Evolutionary conservation across 2,888 invertebrate species (phyloP), one percentile per base, ranked within the genome.

Genomic region (Drosophila fungiperda): DNA sequence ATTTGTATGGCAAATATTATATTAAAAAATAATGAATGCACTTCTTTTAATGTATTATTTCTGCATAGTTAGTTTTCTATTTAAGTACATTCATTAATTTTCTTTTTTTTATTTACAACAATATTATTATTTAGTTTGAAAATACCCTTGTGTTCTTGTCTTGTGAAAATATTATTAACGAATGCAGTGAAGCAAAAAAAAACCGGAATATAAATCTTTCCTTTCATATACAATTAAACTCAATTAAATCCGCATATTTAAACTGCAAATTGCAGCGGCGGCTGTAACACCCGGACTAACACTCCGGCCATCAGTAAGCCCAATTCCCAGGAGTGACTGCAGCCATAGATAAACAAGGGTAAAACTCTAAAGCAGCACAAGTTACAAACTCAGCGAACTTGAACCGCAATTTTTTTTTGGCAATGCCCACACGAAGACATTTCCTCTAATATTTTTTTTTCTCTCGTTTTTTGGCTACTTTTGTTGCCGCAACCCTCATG

Each of bases 401-500:
- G 90, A 91, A 90, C 89, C 89, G 78, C 86, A 91, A 83, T 33
- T 32, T 40, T 80, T 83, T 81, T 83, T 87, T 77, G 87, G 89
- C 80, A 83, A 78, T 80, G 71, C 70, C 68, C 62, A 60, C 59
- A 78, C 61, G 72, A 76, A 85, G 82, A 87, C 83, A 83, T 80
- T 86, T 85, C 66, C 58, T 76, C 63, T 82, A 76, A 70, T 2
- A 70, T 2, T 54, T 15, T 35, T 82, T 82, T 61, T 58, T 78
- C 62, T 83, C 76, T 68, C n/a, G 29, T 63, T 80, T 68, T 87
- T 78, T 73, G 87, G 84, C 87, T 87, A 90, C 84, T 90, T 85
- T 78, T 81, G 75, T 80, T 75, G 73, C 82, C 77, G 89, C 91
- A 89, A 89, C 90, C 90, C 89, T 90, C 89, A 91, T 90, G 89